Base-by-base conservation (phyloP, 30 jellyfish, hydroid and myxozoan species). In the Mastigias papua region DNA sequence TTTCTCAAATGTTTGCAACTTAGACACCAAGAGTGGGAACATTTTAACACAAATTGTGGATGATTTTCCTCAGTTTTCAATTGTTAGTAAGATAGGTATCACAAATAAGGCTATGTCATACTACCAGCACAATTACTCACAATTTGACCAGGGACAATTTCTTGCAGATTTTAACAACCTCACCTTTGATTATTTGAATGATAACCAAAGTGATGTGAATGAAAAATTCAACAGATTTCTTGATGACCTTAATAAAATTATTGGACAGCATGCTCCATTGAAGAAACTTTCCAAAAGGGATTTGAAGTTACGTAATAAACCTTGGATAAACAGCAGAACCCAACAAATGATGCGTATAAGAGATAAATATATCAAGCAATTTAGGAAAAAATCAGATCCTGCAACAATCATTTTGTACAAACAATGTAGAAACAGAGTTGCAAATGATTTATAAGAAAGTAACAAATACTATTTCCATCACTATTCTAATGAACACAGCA, bases 11-110 rank as follows among this genome's bases (percentile, higher is more conserved):
- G 73, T 58, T 46, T 63, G 76, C 21, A 69, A 82, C 25, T 66
- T 82, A 10, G 86, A 82, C 51, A 82, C 92, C 48, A 66, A 42
- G 49, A 82, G 92, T 69, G 92, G 92, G 8, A 82, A 69, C 51
- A 82, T 82, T 25, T 22, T 82, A 22, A 51, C 78, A 28, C 89
- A 78, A 51, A 78, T 78, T 50, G 78, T 64, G 54, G 89, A 50
- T 54, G 66, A 71, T 71, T 76, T 76, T 31, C 87, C 87, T 0
- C 87, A 76, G 76, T 50, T 50, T 76, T 54, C 48, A 25, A 27
- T 76, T 8, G 74, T 76, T 48, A 46, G 22, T 25, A 50, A 49
- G 11, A 76, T 48, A 21, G 76, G 76, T 13, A 76, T 76, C 49
- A 46, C 26, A 23, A 50, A 76, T 46, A 76, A 42, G 21, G 28